Conservation (phyloP, 2,113 vertebrate genomes). For the Tetrax tetrax region DNA sequence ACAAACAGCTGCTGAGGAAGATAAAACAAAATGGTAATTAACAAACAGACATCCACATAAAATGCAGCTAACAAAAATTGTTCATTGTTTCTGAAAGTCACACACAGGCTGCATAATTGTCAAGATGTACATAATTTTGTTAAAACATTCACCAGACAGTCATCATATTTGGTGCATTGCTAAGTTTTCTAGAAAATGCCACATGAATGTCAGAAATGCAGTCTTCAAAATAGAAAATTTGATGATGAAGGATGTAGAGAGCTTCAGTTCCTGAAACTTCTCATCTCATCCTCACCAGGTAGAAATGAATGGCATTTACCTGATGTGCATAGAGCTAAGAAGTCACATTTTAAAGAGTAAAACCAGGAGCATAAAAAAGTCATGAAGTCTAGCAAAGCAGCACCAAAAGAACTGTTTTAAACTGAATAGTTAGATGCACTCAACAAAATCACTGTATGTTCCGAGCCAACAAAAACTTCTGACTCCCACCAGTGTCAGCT, state of each 20-base stretch:
- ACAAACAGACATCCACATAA: conserved; percentile 3
- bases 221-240: not conserved
- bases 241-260: not conserved
- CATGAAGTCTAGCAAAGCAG: not conserved
- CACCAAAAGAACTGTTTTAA: not conserved
- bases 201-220: not conserved
- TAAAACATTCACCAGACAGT: not conserved
- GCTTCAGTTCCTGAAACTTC: not conserved
- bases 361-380: not conserved
- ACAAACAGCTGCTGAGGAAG: conserved; percentile 51
- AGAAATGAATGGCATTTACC: not conserved
- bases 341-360: not conserved
- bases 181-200: not conserved
- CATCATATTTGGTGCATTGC: not conserved
- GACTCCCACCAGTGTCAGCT: not conserved
- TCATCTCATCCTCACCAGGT: not conserved
- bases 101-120: not conserved
- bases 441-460: not conserved
- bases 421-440: not conserved
- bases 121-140: not conserved
- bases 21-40: conserved; percentile 47
- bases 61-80: conserved; percentile 9
- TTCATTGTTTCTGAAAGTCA: conserved; percentile 14
- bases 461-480: not conserved
- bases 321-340: not conserved